phyloP scores from a whole-genome alignment of 2,797 vertebrate species.

The Antrozous pallidus region DNA sequence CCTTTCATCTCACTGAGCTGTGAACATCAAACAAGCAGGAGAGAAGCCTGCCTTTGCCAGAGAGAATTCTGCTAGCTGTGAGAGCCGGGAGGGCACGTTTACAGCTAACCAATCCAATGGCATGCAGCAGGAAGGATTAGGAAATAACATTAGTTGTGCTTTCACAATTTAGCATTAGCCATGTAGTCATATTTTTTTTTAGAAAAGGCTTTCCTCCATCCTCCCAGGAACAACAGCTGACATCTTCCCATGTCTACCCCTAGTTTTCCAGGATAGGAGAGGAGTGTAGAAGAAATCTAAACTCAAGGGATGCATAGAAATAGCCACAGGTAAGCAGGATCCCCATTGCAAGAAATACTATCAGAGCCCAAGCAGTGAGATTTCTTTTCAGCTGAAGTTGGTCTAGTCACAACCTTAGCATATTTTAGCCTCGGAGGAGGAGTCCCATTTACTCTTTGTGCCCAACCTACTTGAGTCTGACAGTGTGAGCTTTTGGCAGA shows the following conservation, averaged over 20 bases:
- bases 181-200: not conserved
- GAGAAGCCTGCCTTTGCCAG: constrained; percentile 13
- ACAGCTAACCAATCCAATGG: constrained; percentile 35
- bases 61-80: not conserved
- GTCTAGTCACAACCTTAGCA: not conserved
- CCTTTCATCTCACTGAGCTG: constrained; percentile 35
- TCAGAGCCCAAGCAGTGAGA: not conserved
- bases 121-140: not conserved
- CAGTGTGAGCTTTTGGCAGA: not conserved
- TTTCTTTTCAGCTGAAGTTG: not conserved
- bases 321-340: not conserved
- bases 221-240: not conserved
- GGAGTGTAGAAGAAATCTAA: not conserved
- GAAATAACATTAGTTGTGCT: not conserved
- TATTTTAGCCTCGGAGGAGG: not conserved
- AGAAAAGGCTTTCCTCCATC: not conserved
- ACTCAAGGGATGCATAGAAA: not conserved
- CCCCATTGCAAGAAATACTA: not conserved
- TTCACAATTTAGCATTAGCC: not conserved
- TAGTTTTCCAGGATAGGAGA: not conserved
- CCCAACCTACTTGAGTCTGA: not conserved
- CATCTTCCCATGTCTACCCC: not conserved
- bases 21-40: not conserved
- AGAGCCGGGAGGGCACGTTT: not conserved
- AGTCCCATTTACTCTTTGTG: not conserved